These are phyloP conservation scores for Antennarius striatus DNA, from an alignment of 2,113 vertebrate species.

Conservation along the genomic window DNA sequence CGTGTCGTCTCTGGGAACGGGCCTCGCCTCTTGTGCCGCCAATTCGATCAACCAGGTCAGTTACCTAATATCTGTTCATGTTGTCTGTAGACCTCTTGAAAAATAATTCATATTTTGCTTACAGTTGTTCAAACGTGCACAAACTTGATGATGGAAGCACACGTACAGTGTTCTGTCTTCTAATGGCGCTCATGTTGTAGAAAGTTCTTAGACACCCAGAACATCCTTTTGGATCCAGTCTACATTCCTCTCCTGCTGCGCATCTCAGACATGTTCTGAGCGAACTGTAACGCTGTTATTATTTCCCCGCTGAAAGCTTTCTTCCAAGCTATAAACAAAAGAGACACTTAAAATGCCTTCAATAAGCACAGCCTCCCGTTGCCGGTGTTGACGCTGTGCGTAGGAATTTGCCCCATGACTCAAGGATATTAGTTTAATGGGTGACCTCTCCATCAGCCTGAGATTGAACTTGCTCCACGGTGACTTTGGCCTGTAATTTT, in stretches of 20 bases:
- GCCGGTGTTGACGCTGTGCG: slow-evolving; percentile 46
- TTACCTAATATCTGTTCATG: slow-evolving; percentile 41
- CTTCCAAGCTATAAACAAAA: slow-evolving; percentile 49
- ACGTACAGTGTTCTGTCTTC: background rate
- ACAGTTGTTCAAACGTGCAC: slow-evolving; percentile 19
- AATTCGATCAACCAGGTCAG: slow-evolving; percentile 98
- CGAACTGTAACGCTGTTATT: slow-evolving; percentile 58
- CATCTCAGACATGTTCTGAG: slow-evolving; percentile 61
- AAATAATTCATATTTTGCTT: slow-evolving; percentile 3
- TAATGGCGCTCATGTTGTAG: too few relatives aligned
- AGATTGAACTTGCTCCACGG: slow-evolving; percentile 57
- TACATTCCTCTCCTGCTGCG: slow-evolving; percentile 65
- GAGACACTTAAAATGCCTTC: slow-evolving; percentile 36
- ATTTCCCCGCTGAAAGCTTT: slow-evolving; percentile 62
- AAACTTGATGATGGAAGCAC: slow-evolving; percentile 31
- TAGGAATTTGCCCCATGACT: slow-evolving; percentile 66
- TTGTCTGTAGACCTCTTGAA: too few relatives aligned
- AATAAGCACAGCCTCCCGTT: slow-evolving; percentile 44
- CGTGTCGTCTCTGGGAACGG: slow-evolving; percentile 87
- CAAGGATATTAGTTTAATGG: slow-evolving; percentile 67
- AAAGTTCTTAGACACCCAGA: slow-evolving; percentile 10
- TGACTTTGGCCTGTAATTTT: slow-evolving; percentile 73
- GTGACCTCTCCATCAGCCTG: slow-evolving; percentile 57
- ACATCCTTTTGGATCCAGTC: slow-evolving; percentile 20
- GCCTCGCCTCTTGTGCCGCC: slow-evolving; percentile 90